Evolutionary conservation across 1,140 invertebrate species (phyloP).

Genomic region (Drosophila pandora): DNA sequence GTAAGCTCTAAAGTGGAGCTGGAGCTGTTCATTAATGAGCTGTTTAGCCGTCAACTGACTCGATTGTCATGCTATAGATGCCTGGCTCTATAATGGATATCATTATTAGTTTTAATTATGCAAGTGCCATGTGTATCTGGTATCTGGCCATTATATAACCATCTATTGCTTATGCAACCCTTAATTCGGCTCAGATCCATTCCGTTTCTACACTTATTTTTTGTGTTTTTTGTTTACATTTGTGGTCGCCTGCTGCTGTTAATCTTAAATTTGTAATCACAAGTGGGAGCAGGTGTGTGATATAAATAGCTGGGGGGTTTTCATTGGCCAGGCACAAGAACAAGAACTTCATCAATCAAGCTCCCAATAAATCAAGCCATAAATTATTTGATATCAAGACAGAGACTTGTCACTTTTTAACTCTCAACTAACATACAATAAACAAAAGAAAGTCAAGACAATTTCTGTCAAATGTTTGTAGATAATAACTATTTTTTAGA

Average conservation of each 20-base stretch:
- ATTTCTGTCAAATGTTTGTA: neutral
- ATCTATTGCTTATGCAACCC: neutral
- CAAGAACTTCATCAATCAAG: conserved; percentile 73
- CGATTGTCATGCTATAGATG: conserved; percentile 59
- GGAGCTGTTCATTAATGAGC: conserved; percentile 74
- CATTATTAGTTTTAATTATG: conserved; percentile 41
- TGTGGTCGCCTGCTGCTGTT: conserved; percentile 37
- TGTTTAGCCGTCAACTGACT: conserved; percentile 68
- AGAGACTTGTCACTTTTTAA: conserved; percentile 58
- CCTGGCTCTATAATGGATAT: conserved; percentile 34
- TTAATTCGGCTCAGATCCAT: no score
- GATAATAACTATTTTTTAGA: neutral
- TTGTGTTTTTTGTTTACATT: conserved; percentile 41
- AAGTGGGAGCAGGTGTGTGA: conserved; percentile 50
- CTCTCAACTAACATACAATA: conserved; percentile 20
- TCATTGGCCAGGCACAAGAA: conserved; percentile 22
- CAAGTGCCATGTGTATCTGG: conserved; percentile 23
- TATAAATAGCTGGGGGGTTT: conserved; percentile 1
- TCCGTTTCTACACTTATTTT: no score
- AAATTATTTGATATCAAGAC: conserved; percentile 69
- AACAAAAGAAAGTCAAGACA: neutral
- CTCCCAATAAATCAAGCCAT: conserved; percentile 68
- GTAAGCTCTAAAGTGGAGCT: conserved; percentile 68
- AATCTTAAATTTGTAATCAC: conserved; percentile 63
- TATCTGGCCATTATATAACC: neutral